These are phyloP conservation scores for Amblyopsis hoosieri DNA, from an alignment of 2,797 vertebrate genomes.

Conservation along the genomic window DNA sequence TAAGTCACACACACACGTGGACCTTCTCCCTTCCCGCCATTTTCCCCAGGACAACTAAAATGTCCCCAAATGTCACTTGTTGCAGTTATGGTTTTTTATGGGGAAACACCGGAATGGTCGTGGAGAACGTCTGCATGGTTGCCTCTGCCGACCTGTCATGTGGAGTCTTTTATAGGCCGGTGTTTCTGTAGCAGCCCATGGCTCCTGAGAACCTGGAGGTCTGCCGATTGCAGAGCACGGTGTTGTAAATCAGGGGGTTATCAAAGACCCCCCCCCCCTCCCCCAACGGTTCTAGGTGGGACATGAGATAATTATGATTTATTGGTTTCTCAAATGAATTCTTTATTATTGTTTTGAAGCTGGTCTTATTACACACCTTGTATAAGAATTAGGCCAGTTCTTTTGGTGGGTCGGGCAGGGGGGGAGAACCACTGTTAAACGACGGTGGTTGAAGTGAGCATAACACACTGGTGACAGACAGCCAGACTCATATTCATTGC, in stretches of 20 bases:
- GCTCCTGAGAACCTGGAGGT: conserved; percentile 27
- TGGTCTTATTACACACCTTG: too few species aligned
- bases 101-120: conserved; percentile 37
- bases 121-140: conserved; percentile 11
- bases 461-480: conserved; percentile 29
- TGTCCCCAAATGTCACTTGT: conserved; percentile 53
- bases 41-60: conserved; percentile 33
- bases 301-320: too few species aligned
- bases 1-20: conserved; percentile 65
- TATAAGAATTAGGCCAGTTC: too few species aligned
- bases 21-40: conserved; percentile 56
- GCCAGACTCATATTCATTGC: conserved; percentile 54
- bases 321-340: too few species aligned
- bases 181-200: conserved; percentile 32
- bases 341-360: too few species aligned
- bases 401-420: too few species aligned
- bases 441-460: conserved; percentile 1
- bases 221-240: conserved; percentile 2
- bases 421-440: background rate
- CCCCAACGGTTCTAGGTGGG: background rate
- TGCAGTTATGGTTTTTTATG: conserved; percentile 38
- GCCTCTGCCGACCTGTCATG: background rate
- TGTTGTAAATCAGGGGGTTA: conserved; percentile 26
- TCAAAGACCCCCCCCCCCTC: background rate
- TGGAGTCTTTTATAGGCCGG: conserved; percentile 4